Evolutionary conservation across 2,888 invertebrate species (phyloP).

Genomic region (Gari tellinella): DNA sequence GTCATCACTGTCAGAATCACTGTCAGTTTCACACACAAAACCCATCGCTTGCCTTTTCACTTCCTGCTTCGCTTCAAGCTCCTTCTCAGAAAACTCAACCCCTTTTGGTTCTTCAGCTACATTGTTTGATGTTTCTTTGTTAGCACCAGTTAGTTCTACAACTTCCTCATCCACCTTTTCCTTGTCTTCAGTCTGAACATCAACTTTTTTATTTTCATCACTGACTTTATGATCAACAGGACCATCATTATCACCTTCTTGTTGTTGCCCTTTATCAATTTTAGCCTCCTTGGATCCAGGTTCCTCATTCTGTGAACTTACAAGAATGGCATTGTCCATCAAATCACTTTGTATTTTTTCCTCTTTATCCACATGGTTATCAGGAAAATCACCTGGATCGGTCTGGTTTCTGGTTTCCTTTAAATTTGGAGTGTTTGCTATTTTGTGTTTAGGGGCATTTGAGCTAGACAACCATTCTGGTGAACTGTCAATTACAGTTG

Average conservation of each 20-base stretch:
- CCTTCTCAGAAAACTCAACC: conserved; percentile 23
- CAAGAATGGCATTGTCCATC: too few species aligned
- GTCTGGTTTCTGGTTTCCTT: too few species aligned
- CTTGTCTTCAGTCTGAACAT: not conserved
- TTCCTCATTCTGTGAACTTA: too few species aligned
- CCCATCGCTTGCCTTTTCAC: conserved; percentile 48
- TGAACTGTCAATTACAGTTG: conserved; percentile 1
- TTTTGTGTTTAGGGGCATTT: not conserved
- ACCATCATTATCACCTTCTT: too few species aligned
- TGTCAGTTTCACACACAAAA: conserved; percentile 49
- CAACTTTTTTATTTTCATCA: too few species aligned
- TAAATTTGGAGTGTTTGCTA: not conserved
- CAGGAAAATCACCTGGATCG: too few species aligned
- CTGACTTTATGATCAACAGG: too few species aligned
- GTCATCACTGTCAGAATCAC: conserved; percentile 45
- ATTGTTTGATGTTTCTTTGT: not conserved
- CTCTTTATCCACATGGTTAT: too few species aligned
- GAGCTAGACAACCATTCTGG: conserved; percentile 14
- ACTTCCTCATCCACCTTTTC: not conserved
- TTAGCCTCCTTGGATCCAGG: too few species aligned
- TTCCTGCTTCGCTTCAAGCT: conserved; percentile 37
- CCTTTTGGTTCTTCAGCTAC: not conserved
- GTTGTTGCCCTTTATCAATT: too few species aligned
- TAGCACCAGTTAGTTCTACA: not conserved
- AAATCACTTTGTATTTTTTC: too few species aligned